A percentile compares a stretch with the other conserved stretches of the same genome.
These are phyloP conservation scores for Irena cyanogastra DNA, from an alignment of 2,113 vertebrate species.

Conservation along the genomic window DNA sequence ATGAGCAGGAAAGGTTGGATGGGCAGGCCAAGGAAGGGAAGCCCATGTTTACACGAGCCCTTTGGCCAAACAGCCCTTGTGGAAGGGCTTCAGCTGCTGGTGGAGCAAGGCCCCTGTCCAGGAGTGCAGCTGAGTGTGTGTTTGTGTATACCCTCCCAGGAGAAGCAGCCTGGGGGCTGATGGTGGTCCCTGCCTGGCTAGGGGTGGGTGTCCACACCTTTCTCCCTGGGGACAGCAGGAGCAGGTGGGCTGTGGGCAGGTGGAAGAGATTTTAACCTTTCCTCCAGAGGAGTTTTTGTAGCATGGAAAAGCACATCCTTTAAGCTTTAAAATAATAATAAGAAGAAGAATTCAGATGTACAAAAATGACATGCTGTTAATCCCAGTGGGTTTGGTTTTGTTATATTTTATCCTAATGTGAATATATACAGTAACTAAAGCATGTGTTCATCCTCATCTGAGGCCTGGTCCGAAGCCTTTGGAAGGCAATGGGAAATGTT, in stretches of 20 bases:
- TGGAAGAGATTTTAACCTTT: conserved; percentile 1
- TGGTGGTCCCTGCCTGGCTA: neutral
- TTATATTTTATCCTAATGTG: neutral
- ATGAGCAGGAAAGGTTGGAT: neutral
- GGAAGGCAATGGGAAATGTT: neutral
- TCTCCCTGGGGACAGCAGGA: neutral
- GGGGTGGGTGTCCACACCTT: neutral
- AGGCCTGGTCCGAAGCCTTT: neutral
- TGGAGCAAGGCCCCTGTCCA: neutral
- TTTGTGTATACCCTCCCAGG: neutral
- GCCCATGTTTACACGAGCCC: neutral
- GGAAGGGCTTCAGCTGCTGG: neutral
- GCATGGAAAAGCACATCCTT: conserved; percentile 54
- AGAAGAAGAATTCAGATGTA: neutral
- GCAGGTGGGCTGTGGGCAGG: neutral
- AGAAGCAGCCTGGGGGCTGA: neutral
- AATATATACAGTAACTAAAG: conserved; percentile 20
- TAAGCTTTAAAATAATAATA: conserved; percentile 48
- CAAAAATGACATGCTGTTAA: conserved; percentile 10
- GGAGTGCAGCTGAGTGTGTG: neutral
- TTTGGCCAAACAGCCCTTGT: neutral
- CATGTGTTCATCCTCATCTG: neutral
- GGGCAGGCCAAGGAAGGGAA: neutral
- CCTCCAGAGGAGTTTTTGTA: conserved; percentile 46
- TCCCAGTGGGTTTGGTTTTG: conserved; percentile 7